These are phyloP conservation scores for Parthenolecanium corni DNA, from an alignment of 2,888 invertebrate species.

Conservation along the genomic window DNA sequence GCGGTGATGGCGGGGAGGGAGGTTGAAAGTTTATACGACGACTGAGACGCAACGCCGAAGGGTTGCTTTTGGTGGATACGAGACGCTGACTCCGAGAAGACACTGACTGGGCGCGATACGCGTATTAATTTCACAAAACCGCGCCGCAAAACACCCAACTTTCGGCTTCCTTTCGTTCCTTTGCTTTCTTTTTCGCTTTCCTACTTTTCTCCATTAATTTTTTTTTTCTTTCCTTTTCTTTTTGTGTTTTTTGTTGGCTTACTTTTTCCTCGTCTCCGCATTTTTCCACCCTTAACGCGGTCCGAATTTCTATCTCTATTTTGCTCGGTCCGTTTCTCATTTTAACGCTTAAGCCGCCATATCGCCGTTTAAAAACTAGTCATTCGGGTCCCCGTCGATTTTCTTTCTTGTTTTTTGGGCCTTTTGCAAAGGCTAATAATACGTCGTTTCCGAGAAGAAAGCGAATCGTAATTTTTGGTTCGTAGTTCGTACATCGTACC, in stretches of 20 bases:
- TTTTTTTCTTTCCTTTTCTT: background rate
- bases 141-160: background rate
- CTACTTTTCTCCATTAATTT: background rate
- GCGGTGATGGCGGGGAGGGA: no score
- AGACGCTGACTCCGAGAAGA: background rate
- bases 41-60: background rate
- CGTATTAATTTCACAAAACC: background rate
- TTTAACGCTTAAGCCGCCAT: background rate
- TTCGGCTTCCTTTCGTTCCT: background rate
- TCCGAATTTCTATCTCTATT: background rate
- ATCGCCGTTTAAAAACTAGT: no score
- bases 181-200: background rate
- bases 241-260: background rate
- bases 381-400: no score
- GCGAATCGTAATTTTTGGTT: no score
- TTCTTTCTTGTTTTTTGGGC: no score
- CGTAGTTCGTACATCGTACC: no score
- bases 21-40: background rate
- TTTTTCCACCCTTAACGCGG: background rate
- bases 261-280: background rate
- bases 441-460: no score
- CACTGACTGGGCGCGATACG: background rate
- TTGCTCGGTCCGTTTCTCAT: background rate
- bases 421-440: no score
- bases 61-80: background rate